A percentile compares a stretch with the other conserved stretches of the same genome.
Evolutionary conservation across 35 echinoderm and acorn worm genomes (phyloP).

Genomic region (Ophioderma brevispina): DNA sequence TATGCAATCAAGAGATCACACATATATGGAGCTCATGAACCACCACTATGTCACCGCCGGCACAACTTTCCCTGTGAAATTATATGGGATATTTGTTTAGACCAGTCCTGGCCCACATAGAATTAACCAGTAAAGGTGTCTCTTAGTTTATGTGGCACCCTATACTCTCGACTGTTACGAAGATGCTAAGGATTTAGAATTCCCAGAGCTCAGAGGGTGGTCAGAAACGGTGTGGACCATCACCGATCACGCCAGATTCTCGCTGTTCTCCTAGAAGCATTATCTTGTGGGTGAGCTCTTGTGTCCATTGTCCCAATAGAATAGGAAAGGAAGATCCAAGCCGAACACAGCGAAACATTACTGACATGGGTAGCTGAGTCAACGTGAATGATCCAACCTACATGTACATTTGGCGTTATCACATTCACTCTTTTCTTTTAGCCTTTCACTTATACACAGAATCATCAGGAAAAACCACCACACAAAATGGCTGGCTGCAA

Average conservation of each 20-base stretch:
- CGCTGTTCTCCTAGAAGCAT: background rate
- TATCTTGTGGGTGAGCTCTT: conserved; percentile 17
- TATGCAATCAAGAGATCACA: too few species aligned
- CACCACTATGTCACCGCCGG: too few species aligned
- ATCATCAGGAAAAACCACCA: conserved; percentile 19
- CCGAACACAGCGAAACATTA: conserved; percentile 9
- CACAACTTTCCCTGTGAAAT: too few species aligned
- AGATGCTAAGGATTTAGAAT: conserved; percentile 6
- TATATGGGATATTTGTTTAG: too few species aligned
- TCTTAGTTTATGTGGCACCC: conserved; percentile 16
- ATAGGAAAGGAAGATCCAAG: background rate
- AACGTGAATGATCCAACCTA: conserved; percentile 11
- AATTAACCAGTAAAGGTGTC: background rate
- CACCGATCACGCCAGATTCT: conserved; percentile 18
- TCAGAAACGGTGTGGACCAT: conserved; percentile 17
- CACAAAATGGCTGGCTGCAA: background rate
- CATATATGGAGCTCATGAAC: too few species aligned
- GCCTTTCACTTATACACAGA: conserved; percentile 29
- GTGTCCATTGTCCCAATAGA: background rate
- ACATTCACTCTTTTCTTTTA: background rate
- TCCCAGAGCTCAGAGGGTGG: background rate
- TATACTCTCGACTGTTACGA: background rate
- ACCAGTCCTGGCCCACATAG: too few species aligned
- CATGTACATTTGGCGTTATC: background rate
- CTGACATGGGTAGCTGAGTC: background rate